Evolutionary conservation across 2,113 vertebrate species (phyloP).

Genomic region (Channa argus): DNA sequence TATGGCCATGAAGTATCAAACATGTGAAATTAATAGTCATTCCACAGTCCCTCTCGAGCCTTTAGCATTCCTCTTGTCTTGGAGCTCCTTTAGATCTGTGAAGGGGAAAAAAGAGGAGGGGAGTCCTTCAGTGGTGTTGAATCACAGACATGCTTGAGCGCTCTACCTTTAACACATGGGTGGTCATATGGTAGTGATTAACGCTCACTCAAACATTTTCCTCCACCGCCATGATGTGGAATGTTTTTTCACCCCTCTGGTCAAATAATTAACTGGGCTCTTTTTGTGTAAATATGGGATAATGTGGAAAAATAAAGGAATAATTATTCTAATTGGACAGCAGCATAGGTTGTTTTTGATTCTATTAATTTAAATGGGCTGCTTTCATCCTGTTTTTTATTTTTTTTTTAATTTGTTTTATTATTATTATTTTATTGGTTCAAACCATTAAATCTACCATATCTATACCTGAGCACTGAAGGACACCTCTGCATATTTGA

Average conservation of each 20-base stretch:
- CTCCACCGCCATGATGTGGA: conserved; percentile 67
- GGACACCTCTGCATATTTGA: neutral
- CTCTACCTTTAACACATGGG: conserved; percentile 82
- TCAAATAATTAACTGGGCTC: conserved; percentile 76
- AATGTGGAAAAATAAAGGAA: conserved; percentile 75
- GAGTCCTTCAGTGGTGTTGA: conserved; percentile 74
- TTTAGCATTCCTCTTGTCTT: conserved; percentile 77
- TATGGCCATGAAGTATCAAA: conserved; percentile 68
- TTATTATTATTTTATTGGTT: neutral
- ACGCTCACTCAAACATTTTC: conserved; percentile 76
- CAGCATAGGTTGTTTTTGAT: conserved; percentile 22
- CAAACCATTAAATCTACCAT: neutral
- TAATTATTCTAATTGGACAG: conserved; percentile 48
- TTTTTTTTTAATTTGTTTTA: neutral
- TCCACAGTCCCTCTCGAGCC: conserved; percentile 74
- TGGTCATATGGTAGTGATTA: conserved; percentile 85
- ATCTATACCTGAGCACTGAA: conserved; percentile 1
- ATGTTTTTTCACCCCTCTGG: conserved; percentile 79
- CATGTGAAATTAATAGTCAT: conserved; percentile 79
- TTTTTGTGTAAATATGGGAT: conserved; percentile 77
- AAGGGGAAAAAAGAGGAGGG: conserved; percentile 64
- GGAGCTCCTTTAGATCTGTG: conserved; percentile 72
- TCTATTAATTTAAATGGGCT: conserved; percentile 21
- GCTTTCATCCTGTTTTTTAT: neutral
- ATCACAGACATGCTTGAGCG: conserved; percentile 81